Base-by-base conservation (phyloP, 23 tunicate genomes). In the Ciona savignyi region DNA sequence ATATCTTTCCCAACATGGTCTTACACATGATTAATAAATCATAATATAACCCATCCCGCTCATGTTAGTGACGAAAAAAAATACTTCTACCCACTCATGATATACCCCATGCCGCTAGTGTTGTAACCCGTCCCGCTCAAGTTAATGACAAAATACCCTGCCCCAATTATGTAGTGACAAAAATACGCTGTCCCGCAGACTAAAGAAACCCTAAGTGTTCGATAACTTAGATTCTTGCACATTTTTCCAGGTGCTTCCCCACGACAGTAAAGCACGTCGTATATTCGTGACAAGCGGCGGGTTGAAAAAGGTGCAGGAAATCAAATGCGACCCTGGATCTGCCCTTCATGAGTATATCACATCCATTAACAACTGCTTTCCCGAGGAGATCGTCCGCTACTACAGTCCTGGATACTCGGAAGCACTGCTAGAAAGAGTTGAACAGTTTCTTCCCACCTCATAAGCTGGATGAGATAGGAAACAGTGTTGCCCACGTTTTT, bases 351-450 rank as follows among this genome's bases (percentile, higher is more conserved):
- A 94, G 71, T 81, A 94, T 74, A 77, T 94, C 42, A 82, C 80
- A 61, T 77, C 95, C n/a, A 94, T 94, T 34, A 94, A 94, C 88
- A 83, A 87, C 74, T 94, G 99, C 83, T 94, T 84, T 68, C 99
- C 99, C 6, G 99, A 94, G 75, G 99, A 94, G 70, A 85, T 94
- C 35, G 99, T 94, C 66, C 80, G 87, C 63, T 94, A 94, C 67
- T 94, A 94, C 77, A 86, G 95, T 61, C 99, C 99, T 22, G 99
- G 99, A 11, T 94, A 94, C 71, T 94, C 99, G 25, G 99, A 94
- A 30, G 90, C 95, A 15, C 77, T 94, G 33, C 79, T 94, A 35
- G 95, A 94, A 73, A 51, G 95, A 30, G 95, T 94, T 15, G 99
- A 94, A 70, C 67, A 87, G 33, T 94, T 70, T 51, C 63, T 74